phyloP scores from a whole-genome alignment of 2,797 vertebrate genomes.

The Dipus sagitta region DNA sequence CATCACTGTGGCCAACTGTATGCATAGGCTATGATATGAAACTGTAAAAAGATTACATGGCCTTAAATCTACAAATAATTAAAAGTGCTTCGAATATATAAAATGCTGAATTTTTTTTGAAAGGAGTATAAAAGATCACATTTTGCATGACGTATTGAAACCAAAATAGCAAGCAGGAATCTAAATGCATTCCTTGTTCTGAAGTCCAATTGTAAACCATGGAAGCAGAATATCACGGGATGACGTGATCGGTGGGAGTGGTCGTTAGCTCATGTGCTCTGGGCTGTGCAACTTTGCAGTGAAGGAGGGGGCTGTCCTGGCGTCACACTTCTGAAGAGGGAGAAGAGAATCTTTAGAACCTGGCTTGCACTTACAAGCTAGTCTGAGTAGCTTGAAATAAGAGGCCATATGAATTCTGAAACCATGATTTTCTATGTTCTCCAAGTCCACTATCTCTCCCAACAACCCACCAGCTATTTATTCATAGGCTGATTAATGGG shows the following conservation, averaged over 20 bases:
- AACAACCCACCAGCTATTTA: background rate
- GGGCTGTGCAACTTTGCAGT: background rate
- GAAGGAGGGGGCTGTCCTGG: background rate
- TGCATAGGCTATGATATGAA: background rate
- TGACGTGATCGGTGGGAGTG: background rate
- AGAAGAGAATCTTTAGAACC: background rate
- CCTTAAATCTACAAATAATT: constrained; percentile 20
- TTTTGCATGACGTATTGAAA: background rate
- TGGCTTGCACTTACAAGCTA: background rate
- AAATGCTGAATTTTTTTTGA: background rate
- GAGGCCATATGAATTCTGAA: background rate
- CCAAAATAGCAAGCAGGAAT: constrained; percentile 19
- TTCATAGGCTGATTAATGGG: constrained; percentile 36
- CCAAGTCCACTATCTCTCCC: background rate
- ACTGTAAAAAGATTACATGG: background rate
- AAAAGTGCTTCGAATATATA: constrained; percentile 26
- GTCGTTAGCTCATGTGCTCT: background rate
- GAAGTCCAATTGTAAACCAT: background rate
- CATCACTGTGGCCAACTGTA: background rate
- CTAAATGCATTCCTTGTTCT: constrained; percentile 24
- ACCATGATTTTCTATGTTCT: background rate
- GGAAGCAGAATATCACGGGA: background rate
- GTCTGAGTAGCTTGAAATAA: background rate
- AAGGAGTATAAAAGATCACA: background rate
- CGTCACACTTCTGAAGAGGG: background rate